A percentile compares a stretch with the other conserved stretches of the same genome.
Conservation (phyloP, 2,797 vertebrate genomes). For the Scyliorhinus canicula region DNA sequence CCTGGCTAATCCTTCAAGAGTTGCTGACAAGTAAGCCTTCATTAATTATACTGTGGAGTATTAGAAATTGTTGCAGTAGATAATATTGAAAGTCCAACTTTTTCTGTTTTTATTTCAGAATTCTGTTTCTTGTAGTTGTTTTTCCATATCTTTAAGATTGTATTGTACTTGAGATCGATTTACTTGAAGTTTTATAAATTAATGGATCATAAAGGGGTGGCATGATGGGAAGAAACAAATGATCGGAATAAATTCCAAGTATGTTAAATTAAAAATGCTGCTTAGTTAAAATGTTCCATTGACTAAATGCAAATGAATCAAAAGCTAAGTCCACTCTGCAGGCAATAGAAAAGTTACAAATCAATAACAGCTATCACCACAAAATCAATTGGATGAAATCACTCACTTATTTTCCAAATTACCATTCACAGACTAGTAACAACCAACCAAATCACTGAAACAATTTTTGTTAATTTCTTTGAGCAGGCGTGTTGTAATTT, state of each 20-base stretch:
- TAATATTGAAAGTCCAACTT: not conserved
- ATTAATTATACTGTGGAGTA: not conserved
- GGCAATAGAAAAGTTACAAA: not conserved
- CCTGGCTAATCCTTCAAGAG: not conserved
- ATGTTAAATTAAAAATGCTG: not conserved
- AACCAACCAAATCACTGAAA: not conserved
- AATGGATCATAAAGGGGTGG: not conserved
- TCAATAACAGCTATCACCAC: not conserved
- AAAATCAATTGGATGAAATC: not conserved
- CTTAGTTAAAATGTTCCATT: not conserved
- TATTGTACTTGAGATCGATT: not conserved
- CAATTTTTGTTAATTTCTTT: not conserved
- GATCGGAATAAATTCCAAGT: not conserved
- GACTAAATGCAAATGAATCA: not conserved
- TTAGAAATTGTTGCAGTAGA: not conserved
- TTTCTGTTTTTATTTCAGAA: conserved; percentile 1
- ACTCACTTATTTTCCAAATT: not conserved
- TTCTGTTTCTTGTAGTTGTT: not conserved
- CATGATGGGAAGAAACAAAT: not conserved
- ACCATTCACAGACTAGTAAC: not conserved
- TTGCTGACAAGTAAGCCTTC: not conserved
- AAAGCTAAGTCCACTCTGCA: not conserved
- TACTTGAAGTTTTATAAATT: not conserved
- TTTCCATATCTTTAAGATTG: not conserved
- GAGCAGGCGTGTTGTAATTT: not conserved